Percentiles rank a stretch among this genome's conserved stretches.
Evolutionary conservation across 2,113 vertebrate genomes (phyloP).

Genomic region (Myocastor coypus): DNA sequence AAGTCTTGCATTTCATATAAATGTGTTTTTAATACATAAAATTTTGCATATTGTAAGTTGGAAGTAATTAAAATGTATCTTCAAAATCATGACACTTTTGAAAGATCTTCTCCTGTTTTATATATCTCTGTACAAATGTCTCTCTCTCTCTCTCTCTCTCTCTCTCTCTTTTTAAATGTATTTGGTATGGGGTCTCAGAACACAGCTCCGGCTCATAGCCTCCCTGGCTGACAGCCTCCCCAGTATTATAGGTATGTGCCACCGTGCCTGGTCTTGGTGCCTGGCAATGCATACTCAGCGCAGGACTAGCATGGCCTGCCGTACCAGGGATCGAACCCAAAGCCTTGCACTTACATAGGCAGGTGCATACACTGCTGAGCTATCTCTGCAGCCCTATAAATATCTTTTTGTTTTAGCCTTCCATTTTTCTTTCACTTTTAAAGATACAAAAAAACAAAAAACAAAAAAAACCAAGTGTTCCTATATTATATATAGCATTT

Average conservation of each 20-base stretch:
- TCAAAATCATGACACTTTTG: not conserved
- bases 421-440: not conserved
- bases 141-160: not conserved
- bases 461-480: too few relatives aligned
- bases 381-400: not conserved
- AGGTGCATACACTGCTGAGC: too few relatives aligned
- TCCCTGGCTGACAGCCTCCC: too few relatives aligned
- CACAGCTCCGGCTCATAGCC: too few relatives aligned
- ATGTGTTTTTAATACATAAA: constrained; percentile 9
- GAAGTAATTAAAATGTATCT: not conserved
- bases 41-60: not conserved
- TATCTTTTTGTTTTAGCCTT: not conserved
- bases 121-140: not conserved
- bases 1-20: not conserved
- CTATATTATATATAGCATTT: not conserved
- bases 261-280: too few relatives aligned
- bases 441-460: constrained; percentile 21
- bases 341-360: too few relatives aligned
- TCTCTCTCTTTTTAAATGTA: not conserved
- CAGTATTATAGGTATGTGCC: too few relatives aligned
- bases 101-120: not conserved
- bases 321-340: too few relatives aligned
- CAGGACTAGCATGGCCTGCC: too few relatives aligned
- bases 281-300: too few relatives aligned
- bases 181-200: too few relatives aligned